phyloP scores from a whole-genome alignment of 2,888 invertebrate genomes.

The Glyphotaelius pellucidus region DNA sequence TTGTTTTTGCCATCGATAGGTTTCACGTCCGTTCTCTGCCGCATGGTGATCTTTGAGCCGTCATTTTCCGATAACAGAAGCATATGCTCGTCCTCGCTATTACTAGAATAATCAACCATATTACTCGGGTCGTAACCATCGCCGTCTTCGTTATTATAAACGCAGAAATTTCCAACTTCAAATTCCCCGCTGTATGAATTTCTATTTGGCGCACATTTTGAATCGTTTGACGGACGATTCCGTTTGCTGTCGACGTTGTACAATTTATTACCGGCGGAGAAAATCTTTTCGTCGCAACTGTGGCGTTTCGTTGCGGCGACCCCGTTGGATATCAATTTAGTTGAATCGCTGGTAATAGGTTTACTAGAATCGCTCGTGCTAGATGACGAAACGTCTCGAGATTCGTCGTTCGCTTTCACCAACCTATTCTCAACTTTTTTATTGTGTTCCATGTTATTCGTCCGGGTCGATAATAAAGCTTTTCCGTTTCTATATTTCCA shows the following conservation, averaged over 20 bases:
- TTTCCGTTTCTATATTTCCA: constrained; percentile 50
- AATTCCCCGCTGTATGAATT: constrained; percentile 66
- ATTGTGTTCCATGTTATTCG: constrained; percentile 48
- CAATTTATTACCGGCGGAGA: constrained; percentile 63
- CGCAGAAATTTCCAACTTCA: constrained; percentile 71
- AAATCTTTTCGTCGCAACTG: constrained; percentile 65
- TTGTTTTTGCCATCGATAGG: constrained; percentile 68
- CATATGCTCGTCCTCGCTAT: constrained; percentile 76
- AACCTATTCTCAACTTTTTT: constrained; percentile 57
- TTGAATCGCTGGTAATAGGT: not conserved
- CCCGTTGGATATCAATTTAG: not conserved
- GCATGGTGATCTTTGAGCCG: constrained; percentile 75
- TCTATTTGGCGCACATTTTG: constrained; percentile 50
- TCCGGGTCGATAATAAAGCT: constrained; percentile 17
- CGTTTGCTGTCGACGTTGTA: not conserved
- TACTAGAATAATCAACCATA: constrained; percentile 71
- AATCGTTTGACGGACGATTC: constrained; percentile 8
- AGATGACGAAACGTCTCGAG: not conserved
- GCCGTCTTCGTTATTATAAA: constrained; percentile 61
- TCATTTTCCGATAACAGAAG: constrained; percentile 75
- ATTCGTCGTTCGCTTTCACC: constrained; percentile 28
- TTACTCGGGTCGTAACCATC: constrained; percentile 47
- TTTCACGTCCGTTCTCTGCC: constrained; percentile 67
- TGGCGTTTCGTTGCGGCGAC: constrained; percentile 66
- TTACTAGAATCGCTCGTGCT: not conserved